phyloP scores from a whole-genome alignment of 92 coral and sea anemone genomes.

The Porites divaricata region DNA sequence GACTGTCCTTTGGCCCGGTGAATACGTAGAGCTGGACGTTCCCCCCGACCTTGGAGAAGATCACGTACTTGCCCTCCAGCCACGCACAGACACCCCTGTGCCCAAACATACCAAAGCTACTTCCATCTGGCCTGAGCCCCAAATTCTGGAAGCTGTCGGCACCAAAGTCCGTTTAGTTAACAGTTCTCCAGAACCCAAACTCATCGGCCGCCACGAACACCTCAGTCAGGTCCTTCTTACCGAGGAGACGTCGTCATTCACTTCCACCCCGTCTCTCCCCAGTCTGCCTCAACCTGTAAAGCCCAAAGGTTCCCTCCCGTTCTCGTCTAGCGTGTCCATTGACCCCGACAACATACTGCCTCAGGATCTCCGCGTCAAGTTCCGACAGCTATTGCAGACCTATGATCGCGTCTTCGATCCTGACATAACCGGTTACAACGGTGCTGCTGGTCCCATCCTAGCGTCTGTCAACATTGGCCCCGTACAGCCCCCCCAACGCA shows the following conservation, averaged over 20 bases:
- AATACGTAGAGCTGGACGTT: slow-evolving; percentile 60
- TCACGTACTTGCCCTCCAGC: slow-evolving; percentile 42
- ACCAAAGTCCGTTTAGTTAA: slow-evolving; percentile 53
- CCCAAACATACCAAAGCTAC: slow-evolving; percentile 20
- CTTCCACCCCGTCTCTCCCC: slow-evolving; percentile 23
- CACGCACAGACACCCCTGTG: slow-evolving; percentile 42
- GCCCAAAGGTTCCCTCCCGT: slow-evolving; percentile 18
- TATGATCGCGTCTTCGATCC: slow-evolving; percentile 46
- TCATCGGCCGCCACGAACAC: slow-evolving; percentile 54
- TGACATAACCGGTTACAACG: slow-evolving; percentile 44
- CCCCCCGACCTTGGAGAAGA: slow-evolving; percentile 56
- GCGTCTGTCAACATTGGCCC: slow-evolving; percentile 42
- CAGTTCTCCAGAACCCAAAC: slow-evolving; percentile 41
- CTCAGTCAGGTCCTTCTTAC: slow-evolving; percentile 50
- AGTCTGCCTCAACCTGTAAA: slow-evolving; percentile 5
- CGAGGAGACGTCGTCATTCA: slow-evolving; percentile 3
- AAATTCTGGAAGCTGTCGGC: slow-evolving; percentile 52
- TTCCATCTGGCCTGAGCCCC: slow-evolving; percentile 65
- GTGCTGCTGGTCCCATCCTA: slow-evolving; percentile 50
- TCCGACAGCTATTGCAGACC: slow-evolving; percentile 30
- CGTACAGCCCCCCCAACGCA: slow-evolving; percentile 47
- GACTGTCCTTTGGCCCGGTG: slow-evolving; percentile 70
- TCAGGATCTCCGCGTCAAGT: slow-evolving; percentile 23
- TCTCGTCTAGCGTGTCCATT: slow-evolving; percentile 40
- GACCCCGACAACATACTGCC: slow-evolving; percentile 59